phyloP scores from a whole-genome alignment of 2,113 vertebrate species.

The Cnemophilus loriae region DNA sequence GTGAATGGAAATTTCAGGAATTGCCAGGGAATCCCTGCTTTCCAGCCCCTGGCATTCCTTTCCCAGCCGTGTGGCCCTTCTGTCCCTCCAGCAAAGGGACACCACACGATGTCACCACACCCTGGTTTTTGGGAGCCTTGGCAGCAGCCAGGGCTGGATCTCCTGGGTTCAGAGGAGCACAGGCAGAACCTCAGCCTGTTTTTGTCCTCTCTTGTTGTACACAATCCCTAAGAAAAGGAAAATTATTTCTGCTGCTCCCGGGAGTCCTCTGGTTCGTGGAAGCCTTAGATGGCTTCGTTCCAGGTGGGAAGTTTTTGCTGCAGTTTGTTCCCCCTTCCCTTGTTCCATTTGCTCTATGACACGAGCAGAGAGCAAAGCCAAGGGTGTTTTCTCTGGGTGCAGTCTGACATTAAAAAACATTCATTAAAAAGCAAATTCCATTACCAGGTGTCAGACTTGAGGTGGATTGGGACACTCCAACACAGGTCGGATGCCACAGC shows the following conservation, averaged over 20 bases:
- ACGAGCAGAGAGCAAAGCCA: neutral
- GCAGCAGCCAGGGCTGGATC: neutral
- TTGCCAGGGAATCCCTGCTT: neutral
- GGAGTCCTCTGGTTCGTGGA: neutral
- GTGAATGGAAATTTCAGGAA: neutral
- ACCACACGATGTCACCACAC: rapidly evolving
- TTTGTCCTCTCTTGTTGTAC: neutral
- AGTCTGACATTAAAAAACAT: neutral
- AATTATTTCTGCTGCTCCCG: neutral
- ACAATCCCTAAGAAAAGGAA: neutral
- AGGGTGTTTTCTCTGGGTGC: neutral
- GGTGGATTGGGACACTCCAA: neutral
- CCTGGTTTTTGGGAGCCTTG: neutral
- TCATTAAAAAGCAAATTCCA: neutral
- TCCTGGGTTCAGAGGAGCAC: neutral
- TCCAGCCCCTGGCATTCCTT: neutral
- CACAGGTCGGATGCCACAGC: neutral
- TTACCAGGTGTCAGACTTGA: neutral
- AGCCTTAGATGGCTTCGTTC: neutral
- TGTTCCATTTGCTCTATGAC: neutral
- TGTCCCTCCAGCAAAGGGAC: neutral
- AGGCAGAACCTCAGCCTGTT: neutral
- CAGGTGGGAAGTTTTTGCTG: neutral
- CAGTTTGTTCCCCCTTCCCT: neutral
- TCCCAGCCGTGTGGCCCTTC: neutral